Base-by-base conservation (phyloP, 2,888 invertebrate genomes). In the Criorhina ranunculi region DNA sequence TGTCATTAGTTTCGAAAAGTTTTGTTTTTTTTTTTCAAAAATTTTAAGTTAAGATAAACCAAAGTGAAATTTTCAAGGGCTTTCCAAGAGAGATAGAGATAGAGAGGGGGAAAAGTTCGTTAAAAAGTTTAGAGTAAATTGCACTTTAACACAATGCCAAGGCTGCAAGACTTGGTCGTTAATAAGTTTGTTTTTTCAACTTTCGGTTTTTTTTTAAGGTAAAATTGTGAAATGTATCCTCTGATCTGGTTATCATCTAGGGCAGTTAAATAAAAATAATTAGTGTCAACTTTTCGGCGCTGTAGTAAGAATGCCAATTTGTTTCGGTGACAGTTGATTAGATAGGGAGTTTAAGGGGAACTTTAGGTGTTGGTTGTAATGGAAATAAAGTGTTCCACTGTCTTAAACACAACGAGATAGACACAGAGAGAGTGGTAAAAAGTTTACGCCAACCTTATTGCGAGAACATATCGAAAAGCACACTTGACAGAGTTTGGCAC, bases 241-340 rank as follows among this genome's bases (percentile, higher is more conserved):
- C 15, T 7, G 7, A 0, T 31, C 12, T 15, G 5, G 24, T 7
- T 7, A 8, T 31, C 31, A 5, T 31, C 8, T 33, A 7, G 29
- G 12, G 62, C 6, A 17, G 44, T 24, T 24, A 24, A 66, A n/a
- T 29, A 17, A 29, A 51, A 66, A 29, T 42, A 42, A 66, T 51
- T 51, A 51, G 6, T 66, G 66, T 66, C 51, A 66, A 66, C 66
- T 66, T 66, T 66, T 67, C 5, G 66, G 66, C 40, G 66, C 40
- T 24, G 51, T 51, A 31, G 46, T 37, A 15, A 29, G 37, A 49
- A 35, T 40, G 57, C 15, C 35, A 53, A 33, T 57, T 37, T 6
- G 4, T 24, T 40, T 59, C 12, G 24, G 8, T n/a, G 17, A 29
- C 40, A 29, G 2, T 0, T 24, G 59, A 59, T 59, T 42, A 42